These are phyloP conservation scores for Campoletis raptor DNA, from an alignment of 2,888 invertebrate species.

Conservation along the genomic window DNA sequence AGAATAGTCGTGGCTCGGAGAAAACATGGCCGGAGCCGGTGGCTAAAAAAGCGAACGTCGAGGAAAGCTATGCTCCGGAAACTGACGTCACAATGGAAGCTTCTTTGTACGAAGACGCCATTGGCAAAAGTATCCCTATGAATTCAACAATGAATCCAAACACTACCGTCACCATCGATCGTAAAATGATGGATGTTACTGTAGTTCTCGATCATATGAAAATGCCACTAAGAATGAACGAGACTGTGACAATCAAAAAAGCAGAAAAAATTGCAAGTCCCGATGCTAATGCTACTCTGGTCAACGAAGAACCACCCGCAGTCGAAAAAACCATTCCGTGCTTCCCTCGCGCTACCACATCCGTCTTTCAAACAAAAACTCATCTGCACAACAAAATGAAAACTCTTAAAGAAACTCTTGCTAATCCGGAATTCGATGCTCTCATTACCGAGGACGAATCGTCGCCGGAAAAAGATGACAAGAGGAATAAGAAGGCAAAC, in stretches of 20 bases:
- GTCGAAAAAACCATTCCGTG: not conserved
- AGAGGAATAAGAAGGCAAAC: slow-evolving; percentile 41
- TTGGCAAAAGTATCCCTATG: slow-evolving; percentile 79
- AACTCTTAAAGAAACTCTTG: slow-evolving; percentile 61
- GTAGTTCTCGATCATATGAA: slow-evolving; percentile 78
- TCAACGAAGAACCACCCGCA: slow-evolving; percentile 35
- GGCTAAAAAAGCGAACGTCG: slow-evolving; percentile 69
- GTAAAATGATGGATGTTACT: slow-evolving; percentile 77
- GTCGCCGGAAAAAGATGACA: slow-evolving; percentile 75
- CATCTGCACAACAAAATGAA: slow-evolving; percentile 59
- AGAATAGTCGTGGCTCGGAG: not conserved
- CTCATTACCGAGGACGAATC: slow-evolving; percentile 83
- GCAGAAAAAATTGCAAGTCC: slow-evolving; percentile 5
- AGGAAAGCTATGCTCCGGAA: slow-evolving; percentile 56
- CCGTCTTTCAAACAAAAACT: slow-evolving; percentile 38
- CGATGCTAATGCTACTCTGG: slow-evolving; percentile 28
- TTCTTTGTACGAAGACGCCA: slow-evolving; percentile 83
- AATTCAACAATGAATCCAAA: slow-evolving; percentile 82
- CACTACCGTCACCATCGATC: slow-evolving; percentile 70
- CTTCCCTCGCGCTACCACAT: slow-evolving; percentile 31
- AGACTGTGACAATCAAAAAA: slow-evolving; percentile 77
- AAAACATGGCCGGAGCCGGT: slow-evolving; percentile 59
- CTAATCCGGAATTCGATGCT: slow-evolving; percentile 73
- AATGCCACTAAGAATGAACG: slow-evolving; percentile 69
- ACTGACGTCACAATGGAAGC: slow-evolving; percentile 75